Base-by-base conservation (phyloP, 2,797 vertebrate species). In the Gymnothorax reevesii region DNA sequence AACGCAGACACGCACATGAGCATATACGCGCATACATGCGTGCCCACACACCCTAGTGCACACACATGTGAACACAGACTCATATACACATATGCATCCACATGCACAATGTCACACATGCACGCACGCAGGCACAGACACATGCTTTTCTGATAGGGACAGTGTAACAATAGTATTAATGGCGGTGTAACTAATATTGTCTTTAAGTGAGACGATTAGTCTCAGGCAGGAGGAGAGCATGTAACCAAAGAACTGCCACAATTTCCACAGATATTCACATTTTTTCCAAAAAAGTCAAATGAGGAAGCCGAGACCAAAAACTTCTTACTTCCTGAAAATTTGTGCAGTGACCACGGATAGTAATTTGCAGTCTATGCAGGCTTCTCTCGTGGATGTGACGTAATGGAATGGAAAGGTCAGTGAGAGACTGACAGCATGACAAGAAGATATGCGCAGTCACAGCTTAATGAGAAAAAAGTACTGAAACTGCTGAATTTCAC, bases 281-380 rank as follows among this genome's bases (percentile, higher is more conserved):
- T 27, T 83, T 86, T 89, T 88, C 42, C 69, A 71, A 59, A 71
- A 77, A 89, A 83, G 75, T 87, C 84, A 86, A 91, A 91, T 88
- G 88, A 62, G 86, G 91, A 91, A 92, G 85, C 84, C 57, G 55
- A 20, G 22, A 57, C 20, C 5, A 54, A 17, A 27, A 82, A 1
- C 77, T 42, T 79, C 4, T 10, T 75, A 89, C 89, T 92, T 92
- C 92, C 91, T 90, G 54, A 87, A 91, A 79, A 57, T 55, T 27
- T 77, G 25, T 55, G n/a, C 80, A 79, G 42, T 54, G 75, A 52
- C 17, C 75, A 52, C 42, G 52, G 49, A 9, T 79, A 42, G 5
- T 52, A 52, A 79, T 79, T 80, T 10, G 0, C 9, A 22, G 17
- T 62, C 27, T 84, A 57, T 88, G 49, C 84, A 83, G 54, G 69